Base-by-base conservation (phyloP, 2,113 vertebrate species). In the Benitochromis conjunctus region DNA sequence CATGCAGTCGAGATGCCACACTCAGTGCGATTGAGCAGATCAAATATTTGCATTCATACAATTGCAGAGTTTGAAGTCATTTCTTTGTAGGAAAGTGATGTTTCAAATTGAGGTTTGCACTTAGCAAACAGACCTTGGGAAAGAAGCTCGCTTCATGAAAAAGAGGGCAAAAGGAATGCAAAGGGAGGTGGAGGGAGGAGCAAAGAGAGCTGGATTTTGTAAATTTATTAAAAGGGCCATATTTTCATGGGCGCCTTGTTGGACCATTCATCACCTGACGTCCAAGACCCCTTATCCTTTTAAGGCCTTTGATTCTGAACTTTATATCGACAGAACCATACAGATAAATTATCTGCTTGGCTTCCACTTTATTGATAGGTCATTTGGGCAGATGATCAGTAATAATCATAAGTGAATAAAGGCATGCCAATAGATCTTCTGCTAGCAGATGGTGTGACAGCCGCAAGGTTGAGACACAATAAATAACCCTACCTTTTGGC, bases 321-420 rank as follows among this genome's bases (percentile, higher is more conserved):
- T 95, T 91, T 86, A 46, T 97, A 98, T 98, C 81, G 98, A 97
- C 97, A 96, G 91, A 96, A 80, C 85, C 81, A 94, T 97, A 96
- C 62, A 91, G 96, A 97, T 95, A 96, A 95, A 95, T 96, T 95
- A 95, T 94, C 93, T 88, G 66, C 93, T 56, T 83, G 88, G 93
- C 95, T 95, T 94, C 94, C 87, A 66, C 90, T 93, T 93, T 97
- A 98, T 97, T 95, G 97, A 98, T 96, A 96, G 95, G 93, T 92
- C 86, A 94, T 95, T 96, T 95, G 93, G 86, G 94, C 88, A 93
- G 97, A 96, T 96, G 95, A 97, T 97, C 97, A 95, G 95, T 96
- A 97, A 97, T 97, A 97, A 97, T 96, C 96, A 94, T 96, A 97
- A 97, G 97, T 96, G 96, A 97, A 95, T 95, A 96, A 94, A 91